A percentile compares a stretch with the other conserved stretches of the same genome.
These are phyloP conservation scores for Atherinosoma microstoma DNA, from an alignment of 2,797 vertebrate species.

Conservation along the genomic window DNA sequence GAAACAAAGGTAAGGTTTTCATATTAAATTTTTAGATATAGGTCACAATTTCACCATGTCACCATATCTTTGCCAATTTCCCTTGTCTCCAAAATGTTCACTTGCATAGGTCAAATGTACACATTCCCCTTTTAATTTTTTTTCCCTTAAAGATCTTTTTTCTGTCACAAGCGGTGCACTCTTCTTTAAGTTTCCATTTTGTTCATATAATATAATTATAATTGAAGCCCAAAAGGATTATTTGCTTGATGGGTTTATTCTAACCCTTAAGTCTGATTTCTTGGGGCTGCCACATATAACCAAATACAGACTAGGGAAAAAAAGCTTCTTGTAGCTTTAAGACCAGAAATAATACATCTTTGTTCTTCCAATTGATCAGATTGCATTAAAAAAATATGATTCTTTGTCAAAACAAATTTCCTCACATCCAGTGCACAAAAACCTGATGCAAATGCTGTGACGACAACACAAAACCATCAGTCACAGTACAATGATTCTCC, in stretches of 20 bases:
- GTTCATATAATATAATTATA: not conserved
- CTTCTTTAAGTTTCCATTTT: not conserved
- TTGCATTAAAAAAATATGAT: conserved; percentile 29
- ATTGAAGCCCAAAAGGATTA: no score
- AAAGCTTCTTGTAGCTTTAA: no score
- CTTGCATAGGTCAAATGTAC: not conserved
- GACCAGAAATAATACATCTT: not conserved
- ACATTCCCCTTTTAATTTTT: not conserved
- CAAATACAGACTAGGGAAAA: no score
- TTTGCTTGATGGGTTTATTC: no score
- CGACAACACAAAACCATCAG: not conserved
- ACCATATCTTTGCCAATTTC: not conserved
- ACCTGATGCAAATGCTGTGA: conserved; percentile 10
- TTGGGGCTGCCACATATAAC: no score
- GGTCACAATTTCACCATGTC: no score
- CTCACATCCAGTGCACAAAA: not conserved
- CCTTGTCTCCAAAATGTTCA: not conserved
- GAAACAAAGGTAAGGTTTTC: no score
- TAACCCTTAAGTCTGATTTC: no score
- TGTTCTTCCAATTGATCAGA: conserved; percentile 8
- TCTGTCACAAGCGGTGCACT: not conserved
- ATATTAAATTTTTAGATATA: no score
- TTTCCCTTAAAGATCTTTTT: not conserved
- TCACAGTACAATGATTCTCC: not conserved
- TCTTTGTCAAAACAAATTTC: conserved; percentile 39